These are phyloP conservation scores for Theonella swinhoei DNA, from an alignment of 37 sponge, comb jelly and placozoan genomes.

Conservation along the genomic window DNA sequence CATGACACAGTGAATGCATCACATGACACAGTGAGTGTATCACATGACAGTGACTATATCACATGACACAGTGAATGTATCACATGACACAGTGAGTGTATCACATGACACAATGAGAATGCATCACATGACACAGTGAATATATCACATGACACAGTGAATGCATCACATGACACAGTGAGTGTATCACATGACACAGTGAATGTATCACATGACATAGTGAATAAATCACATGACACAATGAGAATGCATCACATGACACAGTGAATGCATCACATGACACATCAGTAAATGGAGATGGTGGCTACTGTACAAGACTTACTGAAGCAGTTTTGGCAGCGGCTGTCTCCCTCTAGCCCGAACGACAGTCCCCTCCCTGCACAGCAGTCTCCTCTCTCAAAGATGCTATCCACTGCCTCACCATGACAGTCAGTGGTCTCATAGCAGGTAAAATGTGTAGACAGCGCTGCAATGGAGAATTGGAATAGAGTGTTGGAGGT, in stretches of 20 bases:
- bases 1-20: no score
- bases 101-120: no score
- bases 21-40: no score
- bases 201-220: background rate
- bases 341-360: background rate
- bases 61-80: background rate
- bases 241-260: background rate
- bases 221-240: background rate
- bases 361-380: background rate
- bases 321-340: background rate
- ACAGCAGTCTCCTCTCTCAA: background rate
- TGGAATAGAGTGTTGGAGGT: no score
- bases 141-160: no score
- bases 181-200: background rate
- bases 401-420: background rate
- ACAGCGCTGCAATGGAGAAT: no score
- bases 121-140: no score
- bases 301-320: no score
- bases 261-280: background rate
- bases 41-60: no score
- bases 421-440: background rate
- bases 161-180: background rate
- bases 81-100: no score
- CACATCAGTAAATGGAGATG: no score
- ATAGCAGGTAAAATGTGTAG: background rate